A percentile compares a stretch with the other conserved stretches of the same genome.
Conservation (phyloP, 2,113 vertebrate species). For the Todiramphus chloris region DNA sequence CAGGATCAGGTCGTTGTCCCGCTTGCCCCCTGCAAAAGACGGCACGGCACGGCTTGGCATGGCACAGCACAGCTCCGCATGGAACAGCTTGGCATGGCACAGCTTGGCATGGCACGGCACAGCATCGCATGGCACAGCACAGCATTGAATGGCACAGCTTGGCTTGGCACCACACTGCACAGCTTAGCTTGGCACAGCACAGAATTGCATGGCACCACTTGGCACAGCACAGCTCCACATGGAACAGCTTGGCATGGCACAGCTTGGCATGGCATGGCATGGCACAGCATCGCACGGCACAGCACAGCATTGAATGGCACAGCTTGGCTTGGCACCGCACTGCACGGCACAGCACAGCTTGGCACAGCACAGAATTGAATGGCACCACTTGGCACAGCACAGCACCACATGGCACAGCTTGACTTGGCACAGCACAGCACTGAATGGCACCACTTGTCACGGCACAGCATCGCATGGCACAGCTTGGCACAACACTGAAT, state of each 20-base stretch:
- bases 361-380: background rate
- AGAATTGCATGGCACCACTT: background rate
- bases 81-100: background rate
- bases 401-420: background rate
- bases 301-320: no score
- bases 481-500: no score
- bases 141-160: no score
- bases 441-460: no score
- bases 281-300: background rate
- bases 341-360: background rate
- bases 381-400: background rate
- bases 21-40: constrained; percentile 88
- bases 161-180: no score
- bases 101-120: no score
- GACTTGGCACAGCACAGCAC: background rate
- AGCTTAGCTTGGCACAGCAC: background rate
- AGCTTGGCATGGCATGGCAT: background rate
- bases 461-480: no score
- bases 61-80: background rate
- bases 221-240: background rate
- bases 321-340: background rate
- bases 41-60: background rate
- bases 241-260: background rate
- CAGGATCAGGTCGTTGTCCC: constrained; percentile 89
- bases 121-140: background rate